Conservation (phyloP, 2,888 invertebrate species). For the Heliconius hortense region DNA sequence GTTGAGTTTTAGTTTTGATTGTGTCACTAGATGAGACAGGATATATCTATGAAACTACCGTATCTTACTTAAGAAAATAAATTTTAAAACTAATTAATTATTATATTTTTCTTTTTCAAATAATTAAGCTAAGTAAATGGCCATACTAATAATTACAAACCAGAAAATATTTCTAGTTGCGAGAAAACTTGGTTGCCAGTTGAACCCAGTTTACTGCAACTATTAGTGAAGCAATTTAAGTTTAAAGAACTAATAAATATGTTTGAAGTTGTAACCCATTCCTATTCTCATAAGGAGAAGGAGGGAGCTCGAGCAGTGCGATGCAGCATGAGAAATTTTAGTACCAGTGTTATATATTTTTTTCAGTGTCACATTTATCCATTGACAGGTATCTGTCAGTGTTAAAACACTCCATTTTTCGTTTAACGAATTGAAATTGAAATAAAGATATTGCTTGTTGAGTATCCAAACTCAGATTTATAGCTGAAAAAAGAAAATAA, state of each 20-base stretch:
- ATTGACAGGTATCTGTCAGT: too few relatives aligned
- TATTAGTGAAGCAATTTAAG: constrained; percentile 26
- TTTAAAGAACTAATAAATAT: constrained; percentile 26
- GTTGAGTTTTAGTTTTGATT: too few relatives aligned
- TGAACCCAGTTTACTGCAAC: constrained; percentile 10
- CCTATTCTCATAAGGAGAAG: not conserved
- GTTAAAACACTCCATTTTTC: too few relatives aligned
- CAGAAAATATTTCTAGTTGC: constrained; percentile 9
- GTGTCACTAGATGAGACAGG: too few relatives aligned
- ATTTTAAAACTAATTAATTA: not conserved
- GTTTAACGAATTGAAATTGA: too few relatives aligned
- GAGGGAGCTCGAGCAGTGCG: not conserved
- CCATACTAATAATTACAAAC: not conserved
- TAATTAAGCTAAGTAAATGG: not conserved
- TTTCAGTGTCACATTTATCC: too few relatives aligned
- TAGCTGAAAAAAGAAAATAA: too few relatives aligned
- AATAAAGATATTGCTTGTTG: too few relatives aligned
- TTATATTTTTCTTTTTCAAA: not conserved
- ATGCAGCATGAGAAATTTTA: too few relatives aligned
- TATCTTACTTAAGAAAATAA: not conserved
- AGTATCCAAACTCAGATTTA: too few relatives aligned
- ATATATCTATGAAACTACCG: too few relatives aligned
- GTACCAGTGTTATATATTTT: too few relatives aligned
- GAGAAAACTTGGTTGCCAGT: constrained; percentile 7
- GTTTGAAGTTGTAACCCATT: constrained; percentile 9